A percentile compares a stretch with the other conserved stretches of the same genome.
phyloP scores from a whole-genome alignment of 2,797 vertebrate genomes.

The Ptychobarbus kaznakovi region DNA sequence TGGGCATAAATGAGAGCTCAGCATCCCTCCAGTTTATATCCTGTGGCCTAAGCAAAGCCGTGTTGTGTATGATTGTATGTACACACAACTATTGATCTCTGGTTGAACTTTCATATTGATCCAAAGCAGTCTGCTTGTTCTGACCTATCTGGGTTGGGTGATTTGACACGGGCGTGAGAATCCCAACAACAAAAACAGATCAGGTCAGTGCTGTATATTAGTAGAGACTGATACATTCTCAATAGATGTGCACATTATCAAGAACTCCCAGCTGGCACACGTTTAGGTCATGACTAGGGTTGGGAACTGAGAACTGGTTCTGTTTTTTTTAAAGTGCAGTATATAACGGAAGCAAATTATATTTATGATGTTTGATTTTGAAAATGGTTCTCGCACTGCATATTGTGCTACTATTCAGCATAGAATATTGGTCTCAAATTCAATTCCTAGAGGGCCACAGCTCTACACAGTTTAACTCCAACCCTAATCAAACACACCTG shows the following conservation, averaged over 20 bases:
- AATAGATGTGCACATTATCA: constrained; percentile 2
- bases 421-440: too few species aligned
- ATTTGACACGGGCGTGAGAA: constrained; percentile 27
- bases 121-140: constrained; percentile 19
- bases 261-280: constrained; percentile 7
- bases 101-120: constrained; percentile 53
- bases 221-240: not conserved
- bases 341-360: not conserved
- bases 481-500: too few species aligned
- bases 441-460: too few species aligned
- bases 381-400: not conserved
- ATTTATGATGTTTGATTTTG: not conserved
- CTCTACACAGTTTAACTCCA: too few species aligned
- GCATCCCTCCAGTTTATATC: constrained; percentile 43
- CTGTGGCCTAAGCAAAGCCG: constrained; percentile 35
- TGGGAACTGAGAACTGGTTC: not conserved
- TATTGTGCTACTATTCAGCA: not conserved
- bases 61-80: constrained; percentile 23
- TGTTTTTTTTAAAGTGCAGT: not conserved
- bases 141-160: constrained; percentile 14
- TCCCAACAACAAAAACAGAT: constrained; percentile 1
- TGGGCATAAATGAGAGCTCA: constrained; percentile 52
- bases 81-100: constrained; percentile 45
- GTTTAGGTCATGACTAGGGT: not conserved
- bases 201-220: not conserved